A percentile compares a stretch with the other conserved stretches of the same genome.
phyloP scores from a whole-genome alignment of 1,140 invertebrate genomes.

The Drosophila sechellia region DNA sequence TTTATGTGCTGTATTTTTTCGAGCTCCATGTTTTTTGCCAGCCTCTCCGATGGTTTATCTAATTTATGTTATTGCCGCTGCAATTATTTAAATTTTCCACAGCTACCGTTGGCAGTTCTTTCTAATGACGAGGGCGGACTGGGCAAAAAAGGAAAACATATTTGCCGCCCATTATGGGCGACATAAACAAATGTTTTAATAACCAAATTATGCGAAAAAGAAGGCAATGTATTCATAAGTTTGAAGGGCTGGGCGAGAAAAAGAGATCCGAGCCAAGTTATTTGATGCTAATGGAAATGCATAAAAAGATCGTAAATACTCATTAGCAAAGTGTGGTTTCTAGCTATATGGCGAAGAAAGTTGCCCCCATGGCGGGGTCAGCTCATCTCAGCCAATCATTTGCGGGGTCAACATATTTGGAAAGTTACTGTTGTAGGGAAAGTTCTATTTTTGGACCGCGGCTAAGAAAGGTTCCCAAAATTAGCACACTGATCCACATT shows the following conservation, averaged over 20 bases:
- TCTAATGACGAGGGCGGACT: conserved; percentile 20
- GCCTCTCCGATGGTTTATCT: conserved; percentile 10
- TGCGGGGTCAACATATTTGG: conserved; percentile 65
- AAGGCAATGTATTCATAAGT: conserved; percentile 65
- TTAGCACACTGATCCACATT: conserved; percentile 46
- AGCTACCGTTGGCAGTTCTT: conserved; percentile 25
- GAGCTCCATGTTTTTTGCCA: background rate
- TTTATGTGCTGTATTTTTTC: conserved; percentile 18
- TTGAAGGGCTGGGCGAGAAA: conserved; percentile 18
- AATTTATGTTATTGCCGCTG: conserved; percentile 33
- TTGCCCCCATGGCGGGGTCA: conserved; percentile 36
- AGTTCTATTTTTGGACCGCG: conserved; percentile 37
- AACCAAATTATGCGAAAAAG: conserved; percentile 73
- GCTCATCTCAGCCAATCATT: conserved; percentile 25
- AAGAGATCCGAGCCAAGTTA: conserved; percentile 35
- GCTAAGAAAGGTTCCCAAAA: conserved; percentile 25
- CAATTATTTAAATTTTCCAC: conserved; percentile 41
- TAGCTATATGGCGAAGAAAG: conserved; percentile 42
- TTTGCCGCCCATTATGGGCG: conserved; percentile 63
- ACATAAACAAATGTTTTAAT: conserved; percentile 82
- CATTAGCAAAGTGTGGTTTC: conserved; percentile 50
- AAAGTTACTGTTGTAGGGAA: conserved; percentile 55
- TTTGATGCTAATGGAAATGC: conserved; percentile 76
- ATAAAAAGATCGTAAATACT: conserved; percentile 80
- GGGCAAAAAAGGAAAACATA: conserved; percentile 45